Conservation (phyloP, 2,113 vertebrate genomes). For the Hydrochoerus hydrochaeris region DNA sequence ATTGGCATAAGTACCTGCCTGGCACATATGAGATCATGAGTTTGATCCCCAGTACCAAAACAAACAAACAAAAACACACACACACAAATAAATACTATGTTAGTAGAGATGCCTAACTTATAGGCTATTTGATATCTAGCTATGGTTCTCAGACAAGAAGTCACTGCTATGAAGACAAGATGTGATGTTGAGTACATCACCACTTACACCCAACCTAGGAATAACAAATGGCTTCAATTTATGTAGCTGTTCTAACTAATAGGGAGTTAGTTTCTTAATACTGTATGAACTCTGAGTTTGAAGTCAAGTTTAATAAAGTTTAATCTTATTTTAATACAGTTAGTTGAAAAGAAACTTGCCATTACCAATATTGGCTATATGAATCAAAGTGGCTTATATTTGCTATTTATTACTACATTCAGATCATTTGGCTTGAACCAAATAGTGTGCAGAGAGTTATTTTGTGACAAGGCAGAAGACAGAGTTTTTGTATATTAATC, state of each 20-base stretch:
- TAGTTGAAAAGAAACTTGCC: neutral
- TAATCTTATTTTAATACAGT: neutral
- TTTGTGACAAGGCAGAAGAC: neutral
- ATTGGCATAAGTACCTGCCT: too few species aligned
- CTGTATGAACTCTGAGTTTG: neutral
- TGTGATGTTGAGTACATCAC: neutral
- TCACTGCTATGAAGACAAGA: neutral
- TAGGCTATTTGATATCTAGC: neutral
- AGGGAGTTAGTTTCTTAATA: neutral
- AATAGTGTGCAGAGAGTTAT: neutral
- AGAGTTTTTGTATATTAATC: neutral
- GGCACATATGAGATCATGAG: too few species aligned
- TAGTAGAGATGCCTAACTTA: neutral
- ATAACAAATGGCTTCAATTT: neutral
- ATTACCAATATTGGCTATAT: neutral
- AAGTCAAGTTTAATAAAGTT: neutral
- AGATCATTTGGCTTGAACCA: neutral
- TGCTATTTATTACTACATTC: neutral
- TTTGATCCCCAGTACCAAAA: too few species aligned
- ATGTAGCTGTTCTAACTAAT: neutral
- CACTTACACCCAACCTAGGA: neutral
- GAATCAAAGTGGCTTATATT: neutral
- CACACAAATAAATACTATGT: neutral
- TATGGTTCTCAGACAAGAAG: neutral
- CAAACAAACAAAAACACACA: too few species aligned